A percentile compares a stretch with the other conserved stretches of the same genome.
Evolutionary conservation across 2,888 invertebrate species (phyloP).

Genomic region (Clivina fossor): DNA sequence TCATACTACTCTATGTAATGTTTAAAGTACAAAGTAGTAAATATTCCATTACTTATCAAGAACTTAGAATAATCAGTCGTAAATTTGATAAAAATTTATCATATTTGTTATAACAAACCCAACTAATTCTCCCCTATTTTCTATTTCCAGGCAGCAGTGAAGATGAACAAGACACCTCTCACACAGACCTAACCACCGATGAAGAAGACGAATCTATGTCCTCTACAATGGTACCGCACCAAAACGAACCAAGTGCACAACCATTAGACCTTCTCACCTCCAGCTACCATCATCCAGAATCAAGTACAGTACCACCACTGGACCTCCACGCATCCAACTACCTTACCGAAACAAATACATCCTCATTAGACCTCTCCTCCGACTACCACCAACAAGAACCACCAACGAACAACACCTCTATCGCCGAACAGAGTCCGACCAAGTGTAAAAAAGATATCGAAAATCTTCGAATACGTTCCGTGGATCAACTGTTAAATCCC

Average conservation of each 20-base stretch:
- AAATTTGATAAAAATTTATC: background rate
- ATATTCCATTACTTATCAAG: too few species aligned
- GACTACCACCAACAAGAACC: conserved; percentile 1
- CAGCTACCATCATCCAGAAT: conserved; percentile 45
- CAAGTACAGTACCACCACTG: background rate
- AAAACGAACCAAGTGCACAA: conserved; percentile 1
- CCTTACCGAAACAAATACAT: background rate
- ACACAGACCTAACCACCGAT: conserved; percentile 41
- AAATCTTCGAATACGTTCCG: conserved; percentile 36
- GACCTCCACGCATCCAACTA: background rate
- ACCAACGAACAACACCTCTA: background rate
- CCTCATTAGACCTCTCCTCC: too few species aligned
- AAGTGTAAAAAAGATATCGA: conserved; percentile 34
- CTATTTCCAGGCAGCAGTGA: conserved; percentile 61
- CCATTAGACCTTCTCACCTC: conserved; percentile 41
- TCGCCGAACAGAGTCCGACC: conserved; percentile 19
- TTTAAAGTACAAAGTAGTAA: background rate
- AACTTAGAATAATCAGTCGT: background rate
- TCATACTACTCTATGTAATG: too few species aligned
- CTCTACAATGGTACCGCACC: conserved; percentile 18
- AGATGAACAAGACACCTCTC: conserved; percentile 58
- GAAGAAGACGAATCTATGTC: conserved; percentile 43
- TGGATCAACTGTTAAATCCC: conserved; percentile 36
- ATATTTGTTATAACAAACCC: background rate
- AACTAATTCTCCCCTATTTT: conserved; percentile 21